These are phyloP conservation scores for Stegophylla sp. DNA, from an alignment of 2,888 invertebrate genomes.

Conservation along the genomic window DNA sequence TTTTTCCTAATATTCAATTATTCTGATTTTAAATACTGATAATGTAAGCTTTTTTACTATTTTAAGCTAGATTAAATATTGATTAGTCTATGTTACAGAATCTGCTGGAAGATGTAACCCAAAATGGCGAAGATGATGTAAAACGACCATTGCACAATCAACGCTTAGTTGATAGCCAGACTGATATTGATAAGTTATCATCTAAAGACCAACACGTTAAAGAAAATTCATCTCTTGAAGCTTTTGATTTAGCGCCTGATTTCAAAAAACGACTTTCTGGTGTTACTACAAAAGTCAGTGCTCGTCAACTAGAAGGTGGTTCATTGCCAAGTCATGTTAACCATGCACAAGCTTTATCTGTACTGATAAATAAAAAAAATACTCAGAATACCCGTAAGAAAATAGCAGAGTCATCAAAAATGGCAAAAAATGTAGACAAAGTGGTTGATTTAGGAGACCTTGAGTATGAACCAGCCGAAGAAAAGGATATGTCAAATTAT, in stretches of 20 bases:
- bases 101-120: constrained; percentile 55
- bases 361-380: constrained; percentile 52
- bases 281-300: constrained; percentile 61
- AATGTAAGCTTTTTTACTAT: background rate
- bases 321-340: constrained; percentile 71
- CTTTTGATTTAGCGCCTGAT: constrained; percentile 52
- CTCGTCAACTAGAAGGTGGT: constrained; percentile 73
- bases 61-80: constrained; percentile 27
- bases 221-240: constrained; percentile 52
- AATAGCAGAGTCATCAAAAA: constrained; percentile 50
- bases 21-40: no score
- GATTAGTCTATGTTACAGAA: constrained; percentile 47
- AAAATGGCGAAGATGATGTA: constrained; percentile 57
- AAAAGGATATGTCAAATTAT: constrained; percentile 53
- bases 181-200: constrained; percentile 55
- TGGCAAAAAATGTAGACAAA: constrained; percentile 52
- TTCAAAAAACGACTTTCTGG: constrained; percentile 50
- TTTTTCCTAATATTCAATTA: no score
- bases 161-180: constrained; percentile 57
- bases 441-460: constrained; percentile 47
- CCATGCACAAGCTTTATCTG: constrained; percentile 60
- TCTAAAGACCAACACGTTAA: constrained; percentile 53
- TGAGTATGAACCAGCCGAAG: constrained; percentile 24
- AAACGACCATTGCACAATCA: constrained; percentile 53
- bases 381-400: constrained; percentile 42